Evolutionary conservation across 2,888 invertebrate species (phyloP), one percentile per base, ranked within the genome.

Genomic region (Tortricodes alternella): DNA sequence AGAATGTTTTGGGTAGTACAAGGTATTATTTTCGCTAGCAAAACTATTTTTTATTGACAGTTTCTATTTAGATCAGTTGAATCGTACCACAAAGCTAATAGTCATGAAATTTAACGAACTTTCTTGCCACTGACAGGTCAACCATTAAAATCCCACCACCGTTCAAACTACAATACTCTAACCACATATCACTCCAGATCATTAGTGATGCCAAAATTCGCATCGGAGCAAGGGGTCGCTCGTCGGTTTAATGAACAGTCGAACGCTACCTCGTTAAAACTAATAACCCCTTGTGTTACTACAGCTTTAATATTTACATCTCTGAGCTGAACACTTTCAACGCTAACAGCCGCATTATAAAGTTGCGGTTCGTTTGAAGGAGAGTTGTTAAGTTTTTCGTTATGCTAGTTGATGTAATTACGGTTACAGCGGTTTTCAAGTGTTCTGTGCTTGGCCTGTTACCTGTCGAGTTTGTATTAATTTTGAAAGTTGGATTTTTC

Each of bases 251-350:
- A 55, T 55, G 55, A 55, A 48, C 55, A 55, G 48, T 48, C 55
- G 48, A 55, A 55, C 46, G 24, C 55, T 43, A 48, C 34, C 55
- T 55, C 48, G 55, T 55, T 55, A 55, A 55, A 55, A 55, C 48
- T 55, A 55, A 55, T 55, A 55, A 55, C 55, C 48, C n/a, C n/a
- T n/a, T n/a, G n/a, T n/a, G n/a, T n/a, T n/a, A n/a, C n/a, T n/a
- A 27, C 34, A 32, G 34, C 38, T 29, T 34, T 46, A 53, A 38
- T 27, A 29, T 21, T 16, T 3, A 18, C 19, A 18, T 9, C 9
- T 19, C 6, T 15, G 3, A 6, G 9, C 23, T 4, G 13, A 32
- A 9, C 3, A 46, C 6, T 53, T 16, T 32, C 18, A 32, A 8
- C 18, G n/a, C 11, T 18, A 39, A 2, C 1, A 0, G 13, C 8